Conservation (phyloP, 2,888 invertebrate species). For the Apodemia mormo region DNA sequence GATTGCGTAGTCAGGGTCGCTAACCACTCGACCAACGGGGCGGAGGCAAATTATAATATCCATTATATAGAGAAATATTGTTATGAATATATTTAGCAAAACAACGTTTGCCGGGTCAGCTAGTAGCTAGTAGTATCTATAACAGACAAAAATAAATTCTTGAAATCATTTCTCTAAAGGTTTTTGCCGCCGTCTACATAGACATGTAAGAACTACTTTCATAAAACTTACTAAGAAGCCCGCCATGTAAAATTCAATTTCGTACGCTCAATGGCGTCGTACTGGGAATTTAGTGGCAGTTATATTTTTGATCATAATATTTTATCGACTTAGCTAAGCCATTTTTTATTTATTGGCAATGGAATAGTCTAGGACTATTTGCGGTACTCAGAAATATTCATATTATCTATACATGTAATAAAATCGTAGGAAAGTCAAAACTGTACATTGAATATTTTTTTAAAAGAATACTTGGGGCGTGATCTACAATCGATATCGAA, state of each 20-base stretch:
- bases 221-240: conserved; percentile 1
- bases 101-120: too few species aligned
- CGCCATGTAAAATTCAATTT: conserved; percentile 15
- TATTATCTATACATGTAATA: too few species aligned
- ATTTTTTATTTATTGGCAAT: not conserved
- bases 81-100: too few species aligned
- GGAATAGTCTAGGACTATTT: not conserved
- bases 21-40: too few species aligned
- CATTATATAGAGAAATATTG: too few species aligned
- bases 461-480: too few species aligned
- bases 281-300: conserved; percentile 7
- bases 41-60: too few species aligned
- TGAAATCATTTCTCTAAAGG: not conserved
- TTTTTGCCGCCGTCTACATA: not conserved
- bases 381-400: not conserved
- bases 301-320: conserved; percentile 8
- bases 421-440: too few species aligned
- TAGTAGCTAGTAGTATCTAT: not conserved
- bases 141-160: not conserved
- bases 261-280: conserved; percentile 1
- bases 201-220: not conserved
- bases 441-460: too few species aligned
- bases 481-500: too few species aligned
- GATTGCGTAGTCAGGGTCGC: too few species aligned
- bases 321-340: conserved; percentile 1